A percentile compares a stretch with the other conserved stretches of the same genome.
phyloP scores from a whole-genome alignment of 2,888 invertebrate species.

The Buathra laborator region DNA sequence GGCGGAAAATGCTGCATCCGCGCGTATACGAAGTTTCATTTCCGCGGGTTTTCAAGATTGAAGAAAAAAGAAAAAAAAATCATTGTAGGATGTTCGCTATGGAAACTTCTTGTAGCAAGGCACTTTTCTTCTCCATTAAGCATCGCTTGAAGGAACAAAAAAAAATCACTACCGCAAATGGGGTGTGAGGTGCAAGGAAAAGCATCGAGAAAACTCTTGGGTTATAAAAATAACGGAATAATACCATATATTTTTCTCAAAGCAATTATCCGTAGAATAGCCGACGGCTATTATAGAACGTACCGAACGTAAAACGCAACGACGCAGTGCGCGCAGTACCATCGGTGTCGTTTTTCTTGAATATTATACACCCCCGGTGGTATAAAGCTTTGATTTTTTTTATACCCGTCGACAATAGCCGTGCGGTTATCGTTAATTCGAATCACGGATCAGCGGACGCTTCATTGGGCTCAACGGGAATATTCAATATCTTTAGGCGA shows the following conservation, averaged over 20 bases:
- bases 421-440: slow-evolving; percentile 36
- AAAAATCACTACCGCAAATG: neutral
- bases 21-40: slow-evolving; percentile 33
- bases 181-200: neutral
- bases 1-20: slow-evolving; percentile 34
- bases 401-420: slow-evolving; percentile 44
- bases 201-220: neutral
- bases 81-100: neutral
- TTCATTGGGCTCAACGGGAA: neutral
- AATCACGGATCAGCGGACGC: slow-evolving; percentile 14
- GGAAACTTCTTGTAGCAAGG: neutral
- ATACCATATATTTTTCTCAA: neutral
- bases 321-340: slow-evolving; percentile 19
- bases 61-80: neutral
- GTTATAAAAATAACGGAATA: slow-evolving; percentile 21
- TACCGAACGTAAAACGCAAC: slow-evolving; percentile 53
- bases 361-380: slow-evolving; percentile 20
- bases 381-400: slow-evolving; percentile 45
- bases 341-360: slow-evolving; percentile 37
- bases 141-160: neutral
- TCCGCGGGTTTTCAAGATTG: slow-evolving; percentile 43
- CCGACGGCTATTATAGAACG: slow-evolving; percentile 43
- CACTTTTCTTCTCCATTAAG: slow-evolving; percentile 21
- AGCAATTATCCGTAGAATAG: slow-evolving; percentile 53
- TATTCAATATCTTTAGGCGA: neutral